Conservation (phyloP, 2,113 vertebrate genomes). For the Esox niger region DNA sequence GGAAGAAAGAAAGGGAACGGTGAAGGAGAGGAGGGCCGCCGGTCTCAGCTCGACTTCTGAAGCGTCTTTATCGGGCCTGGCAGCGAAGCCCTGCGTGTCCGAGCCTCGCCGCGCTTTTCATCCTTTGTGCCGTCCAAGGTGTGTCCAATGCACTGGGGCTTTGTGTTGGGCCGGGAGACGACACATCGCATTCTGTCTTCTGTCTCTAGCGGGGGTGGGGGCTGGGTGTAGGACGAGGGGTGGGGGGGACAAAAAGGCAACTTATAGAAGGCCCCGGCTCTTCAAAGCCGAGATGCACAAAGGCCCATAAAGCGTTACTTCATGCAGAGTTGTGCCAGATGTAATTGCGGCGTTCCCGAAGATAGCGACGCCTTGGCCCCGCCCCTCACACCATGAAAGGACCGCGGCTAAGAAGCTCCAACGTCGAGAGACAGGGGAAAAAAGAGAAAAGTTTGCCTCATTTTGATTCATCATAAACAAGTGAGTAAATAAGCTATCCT, state of each 20-base stretch:
- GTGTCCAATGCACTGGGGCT: conserved; percentile 77
- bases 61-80: conserved; percentile 78
- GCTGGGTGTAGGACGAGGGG: conserved; percentile 15
- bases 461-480: conserved; percentile 66
- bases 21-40: conserved; percentile 62
- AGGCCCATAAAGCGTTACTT: conserved; percentile 73
- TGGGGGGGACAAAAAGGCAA: conserved; percentile 67
- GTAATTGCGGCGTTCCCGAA: conserved; percentile 74
- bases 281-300: conserved; percentile 73
- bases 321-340: conserved; percentile 78
- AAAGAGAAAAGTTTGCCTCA: conserved; percentile 60
- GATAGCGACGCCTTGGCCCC: conserved; percentile 60
- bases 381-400: conserved; percentile 64
- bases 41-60: conserved; percentile 69
- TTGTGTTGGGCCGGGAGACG: conserved; percentile 67
- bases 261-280: conserved; percentile 64
- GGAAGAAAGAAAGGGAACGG: conserved; percentile 52
- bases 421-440: conserved; percentile 29
- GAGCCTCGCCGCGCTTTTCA: conserved; percentile 72
- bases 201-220: conserved; percentile 60
- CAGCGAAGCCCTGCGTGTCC: conserved; percentile 71
- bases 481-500: conserved; percentile 63
- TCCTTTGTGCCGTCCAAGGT: conserved; percentile 78
- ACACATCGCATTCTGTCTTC: conserved; percentile 77
- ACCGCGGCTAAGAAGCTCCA: conserved; percentile 51